Percentiles rank a stretch among this genome's conserved stretches.
These are phyloP conservation scores for Nothoprocta perdicaria DNA, from an alignment of 2,113 vertebrate genomes.

Conservation along the genomic window DNA sequence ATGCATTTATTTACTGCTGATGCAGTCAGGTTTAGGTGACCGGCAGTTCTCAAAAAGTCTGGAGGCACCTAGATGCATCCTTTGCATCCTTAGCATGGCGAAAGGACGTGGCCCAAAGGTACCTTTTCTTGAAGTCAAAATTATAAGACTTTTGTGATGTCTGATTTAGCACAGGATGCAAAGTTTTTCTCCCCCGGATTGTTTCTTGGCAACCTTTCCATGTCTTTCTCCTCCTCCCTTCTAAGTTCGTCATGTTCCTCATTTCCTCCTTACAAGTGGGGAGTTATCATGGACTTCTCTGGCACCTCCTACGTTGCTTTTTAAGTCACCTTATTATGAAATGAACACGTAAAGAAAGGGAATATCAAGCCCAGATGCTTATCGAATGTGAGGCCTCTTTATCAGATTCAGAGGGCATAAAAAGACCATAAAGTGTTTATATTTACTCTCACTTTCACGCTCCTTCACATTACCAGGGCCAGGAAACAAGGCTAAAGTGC, in stretches of 20 bases:
- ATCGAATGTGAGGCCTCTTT: not conserved
- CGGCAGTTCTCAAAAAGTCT: not conserved
- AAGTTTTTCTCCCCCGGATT: not conserved
- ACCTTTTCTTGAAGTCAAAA: not conserved
- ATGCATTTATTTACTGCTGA: not conserved
- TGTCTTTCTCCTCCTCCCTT: not conserved
- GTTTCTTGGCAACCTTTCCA: not conserved
- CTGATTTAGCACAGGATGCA: not conserved
- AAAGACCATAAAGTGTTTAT: not conserved
- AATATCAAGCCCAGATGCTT: not conserved
- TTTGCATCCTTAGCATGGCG: not conserved
- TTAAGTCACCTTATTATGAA: constrained; percentile 11
- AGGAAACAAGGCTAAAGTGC: not conserved
- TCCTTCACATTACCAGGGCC: not conserved
- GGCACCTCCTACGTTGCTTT: constrained; percentile 42
- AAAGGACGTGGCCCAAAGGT: not conserved
- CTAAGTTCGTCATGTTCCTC: not conserved
- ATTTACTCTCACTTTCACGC: constrained; percentile 2
- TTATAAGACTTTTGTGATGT: not conserved
- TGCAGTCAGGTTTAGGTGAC: not conserved
- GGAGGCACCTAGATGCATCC: not conserved
- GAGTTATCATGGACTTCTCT: constrained; percentile 31
- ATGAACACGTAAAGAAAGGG: constrained; percentile 3
- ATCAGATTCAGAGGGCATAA: not conserved
- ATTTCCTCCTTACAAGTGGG: constrained; percentile 13